Percentiles rank a stretch among this genome's conserved stretches.
These are phyloP conservation scores for Agrotis puta DNA, from an alignment of 2,888 invertebrate genomes.

Conservation along the genomic window DNA sequence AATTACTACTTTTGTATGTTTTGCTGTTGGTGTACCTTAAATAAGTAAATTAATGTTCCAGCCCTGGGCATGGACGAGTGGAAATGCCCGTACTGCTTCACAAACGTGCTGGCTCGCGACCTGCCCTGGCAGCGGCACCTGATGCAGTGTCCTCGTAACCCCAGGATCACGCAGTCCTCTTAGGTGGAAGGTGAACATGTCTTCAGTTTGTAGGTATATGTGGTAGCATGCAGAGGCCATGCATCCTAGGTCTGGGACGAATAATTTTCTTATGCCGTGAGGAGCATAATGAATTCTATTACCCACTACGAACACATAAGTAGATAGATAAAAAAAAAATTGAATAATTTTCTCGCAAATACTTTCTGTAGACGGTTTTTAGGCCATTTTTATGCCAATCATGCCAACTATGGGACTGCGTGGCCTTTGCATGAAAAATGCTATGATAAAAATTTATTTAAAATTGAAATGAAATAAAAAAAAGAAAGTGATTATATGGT, in stretches of 20 bases:
- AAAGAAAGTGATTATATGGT: conserved; percentile 64
- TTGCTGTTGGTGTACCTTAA: too few relatives aligned
- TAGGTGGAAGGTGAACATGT: conserved; percentile 43
- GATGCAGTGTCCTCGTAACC: conserved; percentile 91
- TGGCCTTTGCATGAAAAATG: conserved; percentile 24
- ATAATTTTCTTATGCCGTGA: too few relatives aligned
- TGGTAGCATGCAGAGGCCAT: conserved; percentile 17
- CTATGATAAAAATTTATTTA: conserved; percentile 2
- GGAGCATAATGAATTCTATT: too few relatives aligned
- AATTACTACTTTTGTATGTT: too few relatives aligned
- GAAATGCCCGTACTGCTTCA: conserved; percentile 96
- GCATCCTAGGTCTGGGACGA: not conserved
- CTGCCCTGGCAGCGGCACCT: conserved; percentile 96
- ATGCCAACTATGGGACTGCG: not conserved
- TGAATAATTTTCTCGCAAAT: too few relatives aligned
- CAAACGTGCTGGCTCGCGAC: conserved; percentile 94
- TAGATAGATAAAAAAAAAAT: too few relatives aligned
- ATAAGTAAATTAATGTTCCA: too few relatives aligned
- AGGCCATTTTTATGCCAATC: too few relatives aligned
- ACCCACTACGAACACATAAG: too few relatives aligned
- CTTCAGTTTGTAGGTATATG: conserved; percentile 23
- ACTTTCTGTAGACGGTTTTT: too few relatives aligned
- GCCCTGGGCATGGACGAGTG: conserved; percentile 92
- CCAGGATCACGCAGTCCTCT: conserved; percentile 76
- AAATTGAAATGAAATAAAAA: conserved; percentile 18